Base-by-base conservation (phyloP, 2,797 vertebrate species). In the Hoplostethus atlanticus region DNA sequence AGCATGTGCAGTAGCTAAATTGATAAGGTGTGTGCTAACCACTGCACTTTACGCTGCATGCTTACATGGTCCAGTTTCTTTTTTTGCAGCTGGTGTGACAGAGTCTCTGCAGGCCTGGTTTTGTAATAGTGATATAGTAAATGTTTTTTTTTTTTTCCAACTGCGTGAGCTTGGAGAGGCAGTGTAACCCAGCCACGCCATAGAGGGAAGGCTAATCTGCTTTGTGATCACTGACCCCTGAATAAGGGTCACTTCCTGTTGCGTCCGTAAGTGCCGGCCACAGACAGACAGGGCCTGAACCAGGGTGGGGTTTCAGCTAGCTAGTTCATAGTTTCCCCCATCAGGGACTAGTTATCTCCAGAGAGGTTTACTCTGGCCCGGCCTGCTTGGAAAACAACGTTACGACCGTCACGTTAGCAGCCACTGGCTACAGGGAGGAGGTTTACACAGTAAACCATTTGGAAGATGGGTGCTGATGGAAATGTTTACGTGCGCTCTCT, bases 341-440 rank as follows among this genome's bases (percentile, higher is more conserved):
- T 66, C 50, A 3, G 80, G 83, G 84, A 71, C 67, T 1, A 5
- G 17, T 52, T 67, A 31, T 77, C 78, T 81, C 79, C 54, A 47
- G 64, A 76, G 89, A 88, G 54, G 30, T 77, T 80, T 71, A 51
- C 83, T 84, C 80, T 78, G 84, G 71, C 80, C 59, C 8, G 10
- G 72, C 50, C 59, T 77, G 74, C 73, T 79, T 38, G 69, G 68
- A 79, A 77, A 82, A 83, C 72, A 40, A 65, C 83, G 85, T 83
- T 78, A 75, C 72, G 74, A 80, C 83, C 75, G 76, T 85, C 76
- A 64, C 81, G 75, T 85, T 77, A 88, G 76, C 81, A 86, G 77
- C 59, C 5, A 12, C 57, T 61, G 65, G 67, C 84, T 68, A 62
- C 74, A 78, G 75, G 58, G 71, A 68, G 65, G 21, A 81, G 70